These are phyloP conservation scores for Schizothorax lantsangensis DNA, from an alignment of 2,797 vertebrate genomes.

Conservation along the genomic window DNA sequence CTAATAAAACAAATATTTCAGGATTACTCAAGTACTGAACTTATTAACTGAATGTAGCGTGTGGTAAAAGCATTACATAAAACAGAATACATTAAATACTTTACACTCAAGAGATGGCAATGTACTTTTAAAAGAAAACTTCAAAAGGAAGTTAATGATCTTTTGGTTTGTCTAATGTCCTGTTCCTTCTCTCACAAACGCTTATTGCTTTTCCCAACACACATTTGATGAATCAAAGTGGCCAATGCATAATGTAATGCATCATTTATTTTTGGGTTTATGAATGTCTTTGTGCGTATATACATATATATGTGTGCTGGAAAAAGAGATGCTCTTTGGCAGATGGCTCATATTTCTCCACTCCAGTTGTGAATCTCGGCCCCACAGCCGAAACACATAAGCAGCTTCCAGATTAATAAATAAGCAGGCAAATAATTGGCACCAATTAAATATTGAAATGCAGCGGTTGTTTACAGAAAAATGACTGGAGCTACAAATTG, in stretches of 20 bases:
- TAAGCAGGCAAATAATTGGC: slow-evolving; percentile 48
- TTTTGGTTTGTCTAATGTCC: neutral
- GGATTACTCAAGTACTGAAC: neutral
- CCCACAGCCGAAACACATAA: slow-evolving; percentile 45
- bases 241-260: neutral
- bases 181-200: neutral
- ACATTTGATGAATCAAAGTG: neutral
- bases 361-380: slow-evolving; percentile 41
- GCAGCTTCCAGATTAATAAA: slow-evolving; percentile 56
- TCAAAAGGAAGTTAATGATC: neutral
- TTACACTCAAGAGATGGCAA: neutral
- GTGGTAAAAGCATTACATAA: neutral
- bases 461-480: slow-evolving; percentile 56
- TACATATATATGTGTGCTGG: slow-evolving; percentile 1
- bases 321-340: slow-evolving; percentile 41
- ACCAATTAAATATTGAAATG: slow-evolving; percentile 55
- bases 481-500: slow-evolving; percentile 53
- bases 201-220: neutral
- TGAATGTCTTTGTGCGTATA: neutral
- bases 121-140: neutral
- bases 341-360: slow-evolving; percentile 40
- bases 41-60: neutral
- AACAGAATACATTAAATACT: neutral
- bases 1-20: neutral
- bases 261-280: neutral